phyloP scores from a whole-genome alignment of 2,797 vertebrate species.

The Sebastes reedi region DNA sequence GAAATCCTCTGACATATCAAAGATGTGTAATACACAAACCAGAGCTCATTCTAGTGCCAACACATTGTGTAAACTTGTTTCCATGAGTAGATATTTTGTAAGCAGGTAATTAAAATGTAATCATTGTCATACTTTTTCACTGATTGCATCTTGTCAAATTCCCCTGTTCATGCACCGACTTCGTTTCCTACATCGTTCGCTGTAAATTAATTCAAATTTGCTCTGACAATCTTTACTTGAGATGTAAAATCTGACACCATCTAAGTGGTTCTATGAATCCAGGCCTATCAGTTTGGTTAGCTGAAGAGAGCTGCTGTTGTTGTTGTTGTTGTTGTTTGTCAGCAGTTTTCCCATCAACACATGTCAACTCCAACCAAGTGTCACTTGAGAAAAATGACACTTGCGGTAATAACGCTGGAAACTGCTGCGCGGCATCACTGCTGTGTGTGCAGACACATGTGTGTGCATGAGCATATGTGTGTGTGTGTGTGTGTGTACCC shows the following conservation, averaged over 20 bases:
- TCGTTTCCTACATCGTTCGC: background rate
- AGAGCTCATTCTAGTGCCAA: background rate
- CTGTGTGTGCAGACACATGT: background rate
- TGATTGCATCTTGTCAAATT: background rate
- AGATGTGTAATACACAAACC: background rate
- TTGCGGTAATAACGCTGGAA: background rate
- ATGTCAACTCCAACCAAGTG: slow-evolving; percentile 23
- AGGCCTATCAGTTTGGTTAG: background rate
- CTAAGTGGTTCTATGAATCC: background rate
- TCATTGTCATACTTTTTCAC: background rate
- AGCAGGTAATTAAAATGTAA: background rate
- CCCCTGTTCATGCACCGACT: background rate
- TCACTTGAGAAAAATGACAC: slow-evolving; percentile 12
- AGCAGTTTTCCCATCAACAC: slow-evolving; percentile 22
- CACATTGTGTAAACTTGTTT: background rate
- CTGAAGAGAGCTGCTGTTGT: background rate
- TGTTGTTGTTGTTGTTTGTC: slow-evolving; percentile 15
- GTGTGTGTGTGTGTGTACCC: slow-evolving; percentile 13
- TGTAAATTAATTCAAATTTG: slow-evolving; percentile 4
- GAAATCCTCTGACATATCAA: slow-evolving; percentile 12
- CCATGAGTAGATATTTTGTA: background rate
- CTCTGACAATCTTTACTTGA: background rate
- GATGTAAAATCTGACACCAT: background rate
- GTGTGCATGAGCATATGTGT: background rate
- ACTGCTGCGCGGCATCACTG: slow-evolving; percentile 6